A percentile compares a stretch with the other conserved stretches of the same genome.
These are phyloP conservation scores for Amblyjoppa proteus DNA, from an alignment of 2,888 invertebrate species.

Conservation along the genomic window DNA sequence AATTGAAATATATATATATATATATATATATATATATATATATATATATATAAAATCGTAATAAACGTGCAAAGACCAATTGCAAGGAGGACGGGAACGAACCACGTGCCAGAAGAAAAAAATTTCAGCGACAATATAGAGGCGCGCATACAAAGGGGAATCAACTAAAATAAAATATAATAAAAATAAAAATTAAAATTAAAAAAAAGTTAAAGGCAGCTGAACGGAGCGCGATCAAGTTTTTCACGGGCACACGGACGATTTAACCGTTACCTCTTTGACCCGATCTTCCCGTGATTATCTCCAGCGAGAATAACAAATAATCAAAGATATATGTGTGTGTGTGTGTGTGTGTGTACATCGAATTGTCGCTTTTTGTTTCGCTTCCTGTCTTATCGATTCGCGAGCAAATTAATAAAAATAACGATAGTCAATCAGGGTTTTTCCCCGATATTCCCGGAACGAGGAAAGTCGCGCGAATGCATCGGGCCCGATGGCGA, in stretches of 20 bases:
- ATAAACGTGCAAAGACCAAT: too few species aligned
- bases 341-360: background rate
- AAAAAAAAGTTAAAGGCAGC: background rate
- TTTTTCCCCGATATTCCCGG: slow-evolving; percentile 13
- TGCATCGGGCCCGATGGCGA: background rate
- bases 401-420: background rate
- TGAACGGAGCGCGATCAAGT: background rate
- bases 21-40: too few species aligned
- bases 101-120: too few species aligned
- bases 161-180: background rate
- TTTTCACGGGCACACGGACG: slow-evolving; percentile 9
- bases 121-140: too few species aligned
- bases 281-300: slow-evolving; percentile 56
- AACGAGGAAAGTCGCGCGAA: background rate
- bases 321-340: background rate
- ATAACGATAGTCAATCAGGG: slow-evolving; percentile 13
- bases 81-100: too few species aligned
- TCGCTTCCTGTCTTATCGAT: background rate
- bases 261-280: slow-evolving; percentile 59
- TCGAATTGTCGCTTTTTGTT: background rate
- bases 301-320: background rate
- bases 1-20: background rate
- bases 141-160: background rate
- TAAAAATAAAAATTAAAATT: background rate
- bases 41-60: too few species aligned